Evolutionary conservation across 2,113 vertebrate genomes (phyloP), one percentile per base, ranked within the genome.

Genomic region (Poeciliopsis retropinna): DNA sequence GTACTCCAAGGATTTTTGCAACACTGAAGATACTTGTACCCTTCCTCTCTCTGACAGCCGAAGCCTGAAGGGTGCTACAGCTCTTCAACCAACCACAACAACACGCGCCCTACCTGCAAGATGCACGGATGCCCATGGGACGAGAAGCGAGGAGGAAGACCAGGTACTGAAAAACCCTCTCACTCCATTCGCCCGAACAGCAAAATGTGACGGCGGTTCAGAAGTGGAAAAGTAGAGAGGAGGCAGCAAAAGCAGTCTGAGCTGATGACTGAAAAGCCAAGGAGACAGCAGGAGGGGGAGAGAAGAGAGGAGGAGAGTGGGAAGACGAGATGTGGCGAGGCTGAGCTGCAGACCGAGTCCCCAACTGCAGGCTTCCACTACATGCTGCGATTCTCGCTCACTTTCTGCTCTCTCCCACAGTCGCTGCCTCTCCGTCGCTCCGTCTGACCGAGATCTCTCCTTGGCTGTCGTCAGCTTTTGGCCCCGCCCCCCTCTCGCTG

Each of bases 71-170:
- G 12, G 37, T 29, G 12, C 15, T 4, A 19, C 30, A 25, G 30
- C 14, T 14, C 64, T 44, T 75, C 62, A 67, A 70, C 32, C 2
- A 67, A 10, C 10, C 34, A 13, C 54, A 22, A 17, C 37, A 62
- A 22, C 14, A 72, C 60, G 54, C 64, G 34, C 37, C 31, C 70
- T 34, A 97, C 96, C 96, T 96, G 95, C 94, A 95, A 25, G 96
- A 97, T 79, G 96, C 96, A 72, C 94, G 95, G 86, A 96, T 95
- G 89, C 96, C 96, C 96, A 97, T 97, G 72, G 89, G 84, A 84
- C 73, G 72, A 51, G 80, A 85, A 60, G 88, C 73, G 73, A 72
- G 85, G 70, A 74, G 41, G 37, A 75, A 39, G 72, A 78, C 32
- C 75, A 72, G 70, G 89, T 93, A 91, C 91, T 91, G 81, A 94